Percentiles rank a stretch among this genome's conserved stretches.
Evolutionary conservation across 2,797 vertebrate genomes (phyloP).

Genomic region (Zalophus californianus): DNA sequence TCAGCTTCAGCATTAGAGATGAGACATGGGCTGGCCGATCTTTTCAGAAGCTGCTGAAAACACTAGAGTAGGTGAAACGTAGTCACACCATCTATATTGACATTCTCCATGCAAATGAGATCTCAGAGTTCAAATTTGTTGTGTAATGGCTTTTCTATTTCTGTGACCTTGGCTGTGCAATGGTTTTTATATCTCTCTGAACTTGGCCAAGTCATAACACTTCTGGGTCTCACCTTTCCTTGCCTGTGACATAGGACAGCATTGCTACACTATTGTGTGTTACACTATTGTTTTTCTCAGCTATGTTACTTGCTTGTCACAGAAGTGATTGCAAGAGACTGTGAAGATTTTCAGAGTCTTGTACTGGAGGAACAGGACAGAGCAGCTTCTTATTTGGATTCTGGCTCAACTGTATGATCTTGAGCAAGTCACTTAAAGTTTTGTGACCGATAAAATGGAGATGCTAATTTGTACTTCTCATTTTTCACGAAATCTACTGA

Average conservation of each 20-base stretch:
- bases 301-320: not conserved
- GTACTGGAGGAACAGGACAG: not conserved
- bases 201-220: slow-evolving; percentile 1
- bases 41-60: not conserved
- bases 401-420: not conserved
- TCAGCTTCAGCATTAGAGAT: slow-evolving; percentile 11
- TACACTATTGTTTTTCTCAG: not conserved
- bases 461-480: not conserved
- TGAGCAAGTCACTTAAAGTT: not conserved
- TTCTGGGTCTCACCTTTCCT: slow-evolving; percentile 33
- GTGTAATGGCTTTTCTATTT: not conserved
- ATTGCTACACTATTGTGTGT: not conserved
- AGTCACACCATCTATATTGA: not conserved
- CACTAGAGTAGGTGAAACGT: not conserved
- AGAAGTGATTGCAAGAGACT: not conserved
- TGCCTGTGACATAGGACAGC: not conserved
- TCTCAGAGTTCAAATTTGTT: not conserved
- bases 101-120: not conserved
- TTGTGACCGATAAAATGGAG: not conserved
- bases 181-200: not conserved
- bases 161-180: not conserved
- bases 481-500: not conserved
- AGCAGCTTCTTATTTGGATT: not conserved
- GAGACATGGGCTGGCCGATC: slow-evolving; percentile 48
- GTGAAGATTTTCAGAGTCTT: not conserved